These are phyloP conservation scores for Erinaceus europaeus DNA, from an alignment of 2,113 vertebrate species.

Conservation along the genomic window DNA sequence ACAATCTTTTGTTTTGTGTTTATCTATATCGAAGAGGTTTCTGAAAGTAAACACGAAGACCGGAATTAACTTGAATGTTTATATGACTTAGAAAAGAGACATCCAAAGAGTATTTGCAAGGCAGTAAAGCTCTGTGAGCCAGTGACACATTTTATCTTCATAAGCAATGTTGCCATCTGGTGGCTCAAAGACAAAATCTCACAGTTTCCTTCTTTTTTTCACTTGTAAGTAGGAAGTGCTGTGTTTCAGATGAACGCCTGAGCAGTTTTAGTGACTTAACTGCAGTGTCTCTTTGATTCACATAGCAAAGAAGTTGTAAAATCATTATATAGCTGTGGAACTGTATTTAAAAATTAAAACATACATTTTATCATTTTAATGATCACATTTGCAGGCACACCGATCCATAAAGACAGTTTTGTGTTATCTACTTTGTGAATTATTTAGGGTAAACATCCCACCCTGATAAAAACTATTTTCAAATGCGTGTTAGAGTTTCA, in stretches of 20 bases:
- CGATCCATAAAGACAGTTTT: neutral
- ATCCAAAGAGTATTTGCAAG: neutral
- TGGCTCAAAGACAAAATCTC: slow-evolving; percentile 64
- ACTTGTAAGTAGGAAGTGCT: neutral
- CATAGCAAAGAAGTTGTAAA: neutral
- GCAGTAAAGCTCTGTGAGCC: neutral
- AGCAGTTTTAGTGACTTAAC: neutral
- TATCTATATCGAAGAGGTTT: no score
- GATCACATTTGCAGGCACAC: neutral
- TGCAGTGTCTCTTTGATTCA: neutral
- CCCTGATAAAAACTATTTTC: neutral
- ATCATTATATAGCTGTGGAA: neutral
- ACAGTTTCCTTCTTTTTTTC: neutral
- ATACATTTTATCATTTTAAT: neutral
- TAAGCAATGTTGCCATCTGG: slow-evolving; percentile 80
- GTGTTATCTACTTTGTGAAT: slow-evolving; percentile 7
- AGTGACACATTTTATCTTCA: neutral
- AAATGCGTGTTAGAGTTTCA: neutral
- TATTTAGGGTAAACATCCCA: neutral
- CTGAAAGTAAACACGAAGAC: no score
- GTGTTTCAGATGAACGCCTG: neutral
- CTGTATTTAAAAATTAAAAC: neutral
- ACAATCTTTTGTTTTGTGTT: slow-evolving; percentile 33
- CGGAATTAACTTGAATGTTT: no score
- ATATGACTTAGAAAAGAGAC: neutral